Base-by-base conservation (phyloP, 2,113 vertebrate genomes). In the Chrysochloris asiatica region DNA sequence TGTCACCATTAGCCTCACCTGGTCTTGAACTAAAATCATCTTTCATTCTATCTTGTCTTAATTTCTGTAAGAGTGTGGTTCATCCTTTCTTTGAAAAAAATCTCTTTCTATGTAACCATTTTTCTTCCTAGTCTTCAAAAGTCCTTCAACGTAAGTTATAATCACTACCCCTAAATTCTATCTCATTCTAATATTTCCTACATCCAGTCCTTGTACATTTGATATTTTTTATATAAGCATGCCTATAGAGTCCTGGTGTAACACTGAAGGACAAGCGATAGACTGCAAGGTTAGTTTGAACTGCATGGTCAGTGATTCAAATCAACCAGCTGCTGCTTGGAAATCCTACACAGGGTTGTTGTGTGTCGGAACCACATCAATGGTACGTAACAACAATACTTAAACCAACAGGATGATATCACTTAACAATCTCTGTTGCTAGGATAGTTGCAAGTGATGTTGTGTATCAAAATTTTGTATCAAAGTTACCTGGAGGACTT, bases 71-170 rank as follows among this genome's bases (percentile, higher is more conserved):
- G 56, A 56, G 21, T 48, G 54, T 5, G 3, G 69, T 38, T 83
- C n/a, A 88, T 22, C 38, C 12, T 78, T 75, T 38, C 88, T 88
- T 50, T 84, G 63, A 87, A 87, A 87, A 87, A 76, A 87, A 5
- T 26, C n/a, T 91, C 38, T 86, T 86, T 69, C 52, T n/a, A 50
- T 38, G n/a, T n/a, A 82, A 36, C 33, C 3, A 19, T 36, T 56
- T 47, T 75, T 86, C 52, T 89, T 77, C 17, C 26, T n/a, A 13
- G 50, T 73, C 45, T 86, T 89, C 19, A 72, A 86, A 26, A 61
- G 6, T 7, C 33, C 13, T 67, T 56, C 22, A 1, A 67, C 45
- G 77, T 76, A 61, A 28, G 48, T 69, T 50, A 80, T 56, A 87
- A 76, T 65, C n/a, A 80, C 56, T 75, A 52, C 17, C 30, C 14